These are phyloP conservation scores for Zalophus californianus DNA, from an alignment of 2,797 vertebrate genomes.

Conservation along the genomic window DNA sequence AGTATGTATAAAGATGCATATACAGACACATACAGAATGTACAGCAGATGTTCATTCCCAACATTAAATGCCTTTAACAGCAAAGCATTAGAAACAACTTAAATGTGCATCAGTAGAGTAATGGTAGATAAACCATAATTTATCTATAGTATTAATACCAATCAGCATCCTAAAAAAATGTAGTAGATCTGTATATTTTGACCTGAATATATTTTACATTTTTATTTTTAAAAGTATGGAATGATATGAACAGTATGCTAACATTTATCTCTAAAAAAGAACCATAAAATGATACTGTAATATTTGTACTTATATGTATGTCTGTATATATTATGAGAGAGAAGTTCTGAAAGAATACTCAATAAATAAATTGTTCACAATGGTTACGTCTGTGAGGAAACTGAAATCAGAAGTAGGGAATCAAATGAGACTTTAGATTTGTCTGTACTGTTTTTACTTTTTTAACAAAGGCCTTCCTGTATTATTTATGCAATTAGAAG, in stretches of 20 bases:
- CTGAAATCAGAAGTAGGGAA: not conserved
- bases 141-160: not conserved
- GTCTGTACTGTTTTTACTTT: not conserved
- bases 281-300: not conserved
- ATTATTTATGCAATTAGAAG: not conserved
- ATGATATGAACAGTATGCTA: not conserved
- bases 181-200: not conserved
- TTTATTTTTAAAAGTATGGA: not conserved
- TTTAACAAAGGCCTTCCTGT: not conserved
- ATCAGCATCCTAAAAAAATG: not conserved
- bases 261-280: not conserved
- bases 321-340: not conserved
- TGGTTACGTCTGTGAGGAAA: not conserved
- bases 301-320: not conserved
- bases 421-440: not conserved
- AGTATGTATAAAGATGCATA: not conserved
- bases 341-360: not conserved
- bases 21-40: not conserved
- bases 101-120: not conserved
- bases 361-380: not conserved
- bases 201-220: not conserved
- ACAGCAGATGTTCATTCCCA: not conserved
- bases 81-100: not conserved
- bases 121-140: not conserved
- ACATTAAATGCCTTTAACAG: not conserved